Evolutionary conservation across 2,888 invertebrate species (phyloP), one percentile per base, ranked within the genome.

Genomic region (Caenorhabditis zanzibari): DNA sequence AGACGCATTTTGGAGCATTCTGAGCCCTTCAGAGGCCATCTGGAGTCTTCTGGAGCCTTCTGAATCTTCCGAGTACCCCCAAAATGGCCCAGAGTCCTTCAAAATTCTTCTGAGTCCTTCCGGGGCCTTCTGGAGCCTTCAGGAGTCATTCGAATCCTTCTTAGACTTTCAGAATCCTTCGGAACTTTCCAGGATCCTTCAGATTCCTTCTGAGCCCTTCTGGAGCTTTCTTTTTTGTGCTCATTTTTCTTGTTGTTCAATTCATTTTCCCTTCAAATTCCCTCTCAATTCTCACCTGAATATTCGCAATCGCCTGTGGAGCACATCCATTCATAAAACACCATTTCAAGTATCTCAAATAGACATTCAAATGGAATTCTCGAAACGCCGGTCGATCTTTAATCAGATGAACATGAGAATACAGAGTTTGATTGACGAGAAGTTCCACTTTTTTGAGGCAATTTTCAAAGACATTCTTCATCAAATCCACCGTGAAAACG

Each of bases 271-370:
- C 9, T 6, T 3, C 52, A 52, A 52, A n/a, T 52, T 52, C 9
- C 9, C 4, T 22, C 10, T 19, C 52, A 54, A 5, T 54, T 54
- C 54, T 54, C 26, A 54, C 54, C 26, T 81, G 82, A 56, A 83
- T 66, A 49, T 71, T 64, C 0, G 83, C 74, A 14, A 83, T 28
- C 1, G 74, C 83, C 0, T 52, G 3, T 0, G 80, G 71, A 1
- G 61, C 32, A 6, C 19, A 22, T 32, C 80, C 83, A 54, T 32
- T 38, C 38, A 12, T 10, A 58, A 22, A 1, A 61, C 24, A 35
- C 83, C 83, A 83, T 22, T 80, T 79, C 35, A 80, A 28, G 35
- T 58, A 75, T 28, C 80, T 56, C 49, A 83, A 26, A 44, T 72
- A 83, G 0, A 72, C 49, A 4, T n/a, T 19, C 2, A 83, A 24